phyloP scores from a whole-genome alignment of 2,888 invertebrate species.

The Halictus quadricinctus region DNA sequence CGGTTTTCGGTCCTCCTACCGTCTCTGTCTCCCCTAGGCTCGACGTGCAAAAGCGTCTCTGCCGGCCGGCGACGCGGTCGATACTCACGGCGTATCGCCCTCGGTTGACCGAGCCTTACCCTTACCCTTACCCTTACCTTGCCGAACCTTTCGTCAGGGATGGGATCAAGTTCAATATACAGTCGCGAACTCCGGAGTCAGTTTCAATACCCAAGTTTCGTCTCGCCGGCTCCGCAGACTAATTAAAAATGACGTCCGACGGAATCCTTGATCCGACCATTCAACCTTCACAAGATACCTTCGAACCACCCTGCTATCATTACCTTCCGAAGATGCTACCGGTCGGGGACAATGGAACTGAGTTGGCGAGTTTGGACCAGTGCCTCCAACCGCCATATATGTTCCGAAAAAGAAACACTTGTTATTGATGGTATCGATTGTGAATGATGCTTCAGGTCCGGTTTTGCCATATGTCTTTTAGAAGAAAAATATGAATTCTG shows the following conservation, averaged over 20 bases:
- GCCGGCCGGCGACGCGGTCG: conserved; percentile 69
- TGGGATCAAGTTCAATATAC: conserved; percentile 13
- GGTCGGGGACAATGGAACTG: not conserved
- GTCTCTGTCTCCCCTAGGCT: conserved; percentile 48
- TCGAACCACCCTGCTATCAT: not conserved
- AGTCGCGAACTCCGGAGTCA: not conserved
- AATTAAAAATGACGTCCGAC: conserved; percentile 4
- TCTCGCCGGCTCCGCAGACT: not conserved
- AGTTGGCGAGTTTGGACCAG: not conserved
- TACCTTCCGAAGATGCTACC: not conserved
- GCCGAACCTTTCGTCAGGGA: conserved; percentile 52
- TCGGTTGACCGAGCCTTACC: conserved; percentile 70
- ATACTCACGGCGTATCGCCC: conserved; percentile 70
- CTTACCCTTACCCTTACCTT: conserved; percentile 68
- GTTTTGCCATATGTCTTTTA: not conserved
- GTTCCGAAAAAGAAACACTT: not conserved
- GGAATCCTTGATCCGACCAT: conserved; percentile 10
- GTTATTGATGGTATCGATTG: not conserved
- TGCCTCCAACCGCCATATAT: not conserved
- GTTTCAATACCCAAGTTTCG: not conserved
- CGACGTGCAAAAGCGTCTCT: conserved; percentile 67
- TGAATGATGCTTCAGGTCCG: not conserved
- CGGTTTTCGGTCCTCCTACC: not conserved
- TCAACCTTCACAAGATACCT: conserved; percentile 16
- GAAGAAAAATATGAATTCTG: not conserved